Conservation (phyloP, 2,113 vertebrate species). For the Campylomormyrus numenius region DNA sequence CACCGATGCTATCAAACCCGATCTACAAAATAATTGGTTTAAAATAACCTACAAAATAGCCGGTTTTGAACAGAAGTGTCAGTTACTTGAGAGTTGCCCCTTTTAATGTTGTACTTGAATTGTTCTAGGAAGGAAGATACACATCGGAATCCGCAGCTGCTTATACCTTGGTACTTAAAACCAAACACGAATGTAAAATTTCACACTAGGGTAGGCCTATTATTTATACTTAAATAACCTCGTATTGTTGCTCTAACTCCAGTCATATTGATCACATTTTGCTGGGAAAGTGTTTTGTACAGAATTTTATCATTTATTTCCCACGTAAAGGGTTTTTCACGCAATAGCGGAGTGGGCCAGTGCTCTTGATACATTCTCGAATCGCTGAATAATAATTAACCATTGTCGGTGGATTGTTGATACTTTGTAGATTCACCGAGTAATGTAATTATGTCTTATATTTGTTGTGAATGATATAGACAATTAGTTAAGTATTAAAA, state of each 20-base stretch:
- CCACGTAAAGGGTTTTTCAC: background rate
- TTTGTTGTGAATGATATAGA: background rate
- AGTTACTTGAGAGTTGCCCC: background rate
- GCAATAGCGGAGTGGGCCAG: background rate
- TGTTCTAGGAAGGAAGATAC: background rate
- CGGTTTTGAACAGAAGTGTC: background rate
- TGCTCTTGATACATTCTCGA: slow-evolving; percentile 8
- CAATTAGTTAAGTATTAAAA: background rate
- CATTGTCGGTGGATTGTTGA: background rate
- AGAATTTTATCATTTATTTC: background rate
- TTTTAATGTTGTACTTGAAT: background rate
- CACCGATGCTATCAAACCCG: background rate
- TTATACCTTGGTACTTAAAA: background rate
- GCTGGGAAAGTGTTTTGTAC: background rate
- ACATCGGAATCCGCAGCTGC: background rate
- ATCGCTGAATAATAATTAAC: slow-evolving; percentile 16
- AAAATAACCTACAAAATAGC: background rate
- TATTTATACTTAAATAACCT: background rate
- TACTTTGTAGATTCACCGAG: background rate
- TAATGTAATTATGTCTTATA: background rate
- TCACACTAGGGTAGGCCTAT: background rate
- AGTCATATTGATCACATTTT: background rate
- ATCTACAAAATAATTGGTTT: background rate
- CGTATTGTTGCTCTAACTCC: background rate
- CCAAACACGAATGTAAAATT: background rate